These are phyloP conservation scores for Eunapius fragilis DNA, from an alignment of 37 sponge, comb jelly and placozoan genomes.

Conservation along the genomic window DNA sequence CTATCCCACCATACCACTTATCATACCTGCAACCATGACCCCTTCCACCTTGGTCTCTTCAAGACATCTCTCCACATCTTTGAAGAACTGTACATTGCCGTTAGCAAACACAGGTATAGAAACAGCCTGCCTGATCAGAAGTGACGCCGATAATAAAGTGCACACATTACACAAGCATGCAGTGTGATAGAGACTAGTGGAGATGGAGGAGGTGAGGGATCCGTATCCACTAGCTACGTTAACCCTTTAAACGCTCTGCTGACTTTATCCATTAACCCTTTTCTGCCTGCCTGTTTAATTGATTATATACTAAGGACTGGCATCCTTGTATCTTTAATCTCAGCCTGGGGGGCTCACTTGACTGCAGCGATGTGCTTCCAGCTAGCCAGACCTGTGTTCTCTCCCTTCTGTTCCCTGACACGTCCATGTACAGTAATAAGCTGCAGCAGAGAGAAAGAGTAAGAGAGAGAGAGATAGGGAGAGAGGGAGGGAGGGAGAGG, in stretches of 20 bases:
- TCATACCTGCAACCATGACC: slow-evolving; percentile 91
- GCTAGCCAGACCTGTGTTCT: slow-evolving; percentile 87
- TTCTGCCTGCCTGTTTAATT: too few species aligned
- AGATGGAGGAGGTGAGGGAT: too few species aligned
- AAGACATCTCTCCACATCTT: slow-evolving; percentile 83
- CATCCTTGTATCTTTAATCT: too few species aligned
- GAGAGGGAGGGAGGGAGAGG: too few species aligned
- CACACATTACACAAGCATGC: too few species aligned
- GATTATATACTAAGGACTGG: background rate
- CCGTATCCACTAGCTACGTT: too few species aligned
- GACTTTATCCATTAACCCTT: too few species aligned
- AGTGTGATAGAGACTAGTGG: too few species aligned
- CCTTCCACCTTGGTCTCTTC: slow-evolving; percentile 87
- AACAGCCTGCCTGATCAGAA: slow-evolving; percentile 54
- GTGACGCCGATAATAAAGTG: background rate
- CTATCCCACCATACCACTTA: background rate
- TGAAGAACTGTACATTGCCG: slow-evolving; percentile 90
- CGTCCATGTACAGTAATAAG: slow-evolving; percentile 97
- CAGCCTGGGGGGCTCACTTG: slow-evolving; percentile 68
- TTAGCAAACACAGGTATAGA: slow-evolving; percentile 98
- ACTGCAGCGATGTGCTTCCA: slow-evolving; percentile 96
- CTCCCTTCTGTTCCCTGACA: slow-evolving; percentile 90
- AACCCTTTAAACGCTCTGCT: too few species aligned
- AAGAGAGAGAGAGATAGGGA: too few species aligned
- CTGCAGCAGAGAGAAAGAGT: slow-evolving; percentile 11